phyloP scores from a whole-genome alignment of 2,113 vertebrate genomes.

The Antechinus stuartii region DNA sequence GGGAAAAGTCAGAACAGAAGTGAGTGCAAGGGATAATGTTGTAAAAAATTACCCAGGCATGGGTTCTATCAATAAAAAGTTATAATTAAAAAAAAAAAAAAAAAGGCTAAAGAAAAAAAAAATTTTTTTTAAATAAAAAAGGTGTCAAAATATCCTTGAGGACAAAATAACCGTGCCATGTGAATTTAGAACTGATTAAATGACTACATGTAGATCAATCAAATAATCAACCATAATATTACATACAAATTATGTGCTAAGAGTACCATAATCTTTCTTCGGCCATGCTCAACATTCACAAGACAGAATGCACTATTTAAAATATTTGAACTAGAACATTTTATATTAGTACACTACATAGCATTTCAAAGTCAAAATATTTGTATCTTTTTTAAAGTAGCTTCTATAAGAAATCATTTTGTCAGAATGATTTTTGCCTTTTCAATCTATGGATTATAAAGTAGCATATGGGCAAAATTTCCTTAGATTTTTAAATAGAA shows the following conservation, averaged over 20 bases:
- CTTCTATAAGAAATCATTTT: neutral
- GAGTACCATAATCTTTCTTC: neutral
- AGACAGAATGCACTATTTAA: slow-evolving; percentile 8
- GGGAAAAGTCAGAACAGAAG: too few relatives aligned
- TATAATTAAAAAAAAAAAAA: too few relatives aligned
- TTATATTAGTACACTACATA: neutral
- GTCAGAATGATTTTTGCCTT: neutral
- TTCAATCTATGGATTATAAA: slow-evolving; percentile 4
- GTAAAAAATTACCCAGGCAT: too few relatives aligned
- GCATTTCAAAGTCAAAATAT: neutral
- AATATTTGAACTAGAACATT: neutral
- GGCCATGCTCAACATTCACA: neutral
- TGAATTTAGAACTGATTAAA: too few relatives aligned
- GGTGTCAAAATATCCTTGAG: neutral
- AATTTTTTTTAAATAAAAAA: neutral
- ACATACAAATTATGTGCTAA: neutral
- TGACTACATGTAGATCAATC: too few relatives aligned
- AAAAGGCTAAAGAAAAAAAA: too few relatives aligned
- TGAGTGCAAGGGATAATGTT: too few relatives aligned
- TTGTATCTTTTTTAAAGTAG: neutral
- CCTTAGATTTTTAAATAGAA: slow-evolving; percentile 38
- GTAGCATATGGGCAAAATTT: slow-evolving; percentile 25
- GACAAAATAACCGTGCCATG: neutral
- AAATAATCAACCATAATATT: neutral
- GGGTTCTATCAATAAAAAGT: too few relatives aligned